These are phyloP conservation scores for Pseudochirops cupreus DNA, from an alignment of 2,797 vertebrate species.

Conservation along the genomic window DNA sequence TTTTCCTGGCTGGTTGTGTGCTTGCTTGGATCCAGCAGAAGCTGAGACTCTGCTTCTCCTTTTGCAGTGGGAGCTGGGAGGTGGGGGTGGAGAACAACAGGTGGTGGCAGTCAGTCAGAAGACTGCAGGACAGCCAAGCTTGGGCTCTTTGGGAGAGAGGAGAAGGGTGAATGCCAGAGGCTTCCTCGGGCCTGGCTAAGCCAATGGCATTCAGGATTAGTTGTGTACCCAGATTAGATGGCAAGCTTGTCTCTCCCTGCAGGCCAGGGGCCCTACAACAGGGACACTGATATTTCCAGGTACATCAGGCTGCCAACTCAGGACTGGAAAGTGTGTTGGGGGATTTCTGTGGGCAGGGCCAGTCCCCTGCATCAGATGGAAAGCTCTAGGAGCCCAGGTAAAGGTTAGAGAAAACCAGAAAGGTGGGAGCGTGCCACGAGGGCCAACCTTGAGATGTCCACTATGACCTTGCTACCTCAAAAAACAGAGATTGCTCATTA, in stretches of 20 bases:
- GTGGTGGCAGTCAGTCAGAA: neutral
- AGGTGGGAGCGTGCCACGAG: slow-evolving; percentile 40
- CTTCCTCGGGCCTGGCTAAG: neutral
- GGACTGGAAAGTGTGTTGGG: neutral
- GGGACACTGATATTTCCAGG: neutral
- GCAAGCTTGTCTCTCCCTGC: neutral
- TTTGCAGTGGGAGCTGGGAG: neutral
- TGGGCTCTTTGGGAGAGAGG: neutral
- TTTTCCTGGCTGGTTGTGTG: neutral
- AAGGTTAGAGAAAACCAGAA: slow-evolving; percentile 16
- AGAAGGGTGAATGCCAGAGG: neutral
- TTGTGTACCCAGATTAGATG: neutral
- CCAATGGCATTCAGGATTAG: neutral
- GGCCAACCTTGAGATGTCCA: neutral
- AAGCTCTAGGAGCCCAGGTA: neutral
- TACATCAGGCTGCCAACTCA: neutral
- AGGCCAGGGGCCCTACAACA: neutral
- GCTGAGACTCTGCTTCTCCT: neutral
- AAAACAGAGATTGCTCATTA: slow-evolving; percentile 65
- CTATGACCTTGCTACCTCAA: slow-evolving; percentile 17
- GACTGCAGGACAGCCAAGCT: neutral
- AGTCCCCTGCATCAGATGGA: neutral
- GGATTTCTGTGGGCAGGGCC: neutral
- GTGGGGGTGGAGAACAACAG: neutral
- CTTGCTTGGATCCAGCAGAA: neutral